A percentile compares a stretch with the other conserved stretches of the same genome.
Evolutionary conservation across 2,888 invertebrate species (phyloP).

Genomic region (Geophilus truncorum): DNA sequence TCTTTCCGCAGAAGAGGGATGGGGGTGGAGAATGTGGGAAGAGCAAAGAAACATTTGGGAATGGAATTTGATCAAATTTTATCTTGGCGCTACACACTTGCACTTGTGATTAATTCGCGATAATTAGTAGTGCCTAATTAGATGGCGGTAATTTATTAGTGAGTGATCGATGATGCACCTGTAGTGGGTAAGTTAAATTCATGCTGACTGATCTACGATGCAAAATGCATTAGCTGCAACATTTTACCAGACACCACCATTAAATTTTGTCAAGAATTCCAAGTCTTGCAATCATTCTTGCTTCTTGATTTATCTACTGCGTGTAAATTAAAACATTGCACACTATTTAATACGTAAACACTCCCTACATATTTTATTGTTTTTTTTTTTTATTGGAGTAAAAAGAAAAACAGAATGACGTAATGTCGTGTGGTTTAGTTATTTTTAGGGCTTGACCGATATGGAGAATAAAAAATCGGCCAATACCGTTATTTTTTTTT

Average conservation of each 20-base stretch:
- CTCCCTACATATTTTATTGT: neutral
- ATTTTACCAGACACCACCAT: neutral
- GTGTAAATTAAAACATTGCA: neutral
- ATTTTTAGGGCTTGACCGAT: too few relatives aligned
- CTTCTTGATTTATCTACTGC: neutral
- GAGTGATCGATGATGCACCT: constrained; percentile 12
- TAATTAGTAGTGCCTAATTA: neutral
- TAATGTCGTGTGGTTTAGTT: too few relatives aligned
- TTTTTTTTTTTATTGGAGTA: neutral
- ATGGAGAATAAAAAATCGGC: too few relatives aligned
- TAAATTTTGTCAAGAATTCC: constrained; percentile 7
- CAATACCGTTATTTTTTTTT: too few relatives aligned
- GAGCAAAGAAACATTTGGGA: neutral
- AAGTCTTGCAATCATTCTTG: neutral
- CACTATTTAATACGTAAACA: neutral
- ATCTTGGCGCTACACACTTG: neutral
- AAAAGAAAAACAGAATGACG: too few relatives aligned
- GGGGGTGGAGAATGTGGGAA: too few relatives aligned
- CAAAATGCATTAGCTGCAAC: constrained; percentile 10
- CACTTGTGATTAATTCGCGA: neutral
- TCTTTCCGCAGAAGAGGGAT: too few relatives aligned
- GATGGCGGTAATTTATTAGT: neutral
- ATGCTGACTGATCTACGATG: neutral
- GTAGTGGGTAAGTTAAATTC: neutral
- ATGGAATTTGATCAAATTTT: neutral